Percentiles rank a stretch among this genome's conserved stretches.
Evolutionary conservation across 2,797 vertebrate species (phyloP).

Genomic region (Rhinophrynus dorsalis): DNA sequence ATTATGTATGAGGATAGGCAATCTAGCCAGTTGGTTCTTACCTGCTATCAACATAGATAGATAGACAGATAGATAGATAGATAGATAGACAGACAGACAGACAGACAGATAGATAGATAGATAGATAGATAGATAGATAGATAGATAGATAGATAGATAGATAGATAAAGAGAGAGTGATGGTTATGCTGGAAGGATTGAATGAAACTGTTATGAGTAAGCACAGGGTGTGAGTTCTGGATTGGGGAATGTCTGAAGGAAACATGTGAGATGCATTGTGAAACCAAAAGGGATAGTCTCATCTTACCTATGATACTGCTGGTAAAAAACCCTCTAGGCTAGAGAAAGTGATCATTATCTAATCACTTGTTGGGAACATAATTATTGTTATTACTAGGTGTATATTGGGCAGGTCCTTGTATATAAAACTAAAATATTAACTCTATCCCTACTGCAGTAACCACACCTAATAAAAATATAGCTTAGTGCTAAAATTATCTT

Average conservation of each 20-base stretch:
- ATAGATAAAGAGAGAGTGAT: not conserved
- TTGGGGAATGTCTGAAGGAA: not conserved
- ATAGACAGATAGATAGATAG: too few relatives aligned
- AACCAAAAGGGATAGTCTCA: not conserved
- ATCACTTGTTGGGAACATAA: not conserved
- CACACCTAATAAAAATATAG: not conserved
- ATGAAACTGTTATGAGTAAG: not conserved
- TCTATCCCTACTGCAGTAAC: too few relatives aligned
- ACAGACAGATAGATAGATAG: too few relatives aligned
- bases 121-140: too few relatives aligned
- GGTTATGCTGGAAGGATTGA: not conserved
- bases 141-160: too few relatives aligned
- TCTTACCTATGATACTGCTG: not conserved
- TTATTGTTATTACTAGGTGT: conserved; percentile 12
- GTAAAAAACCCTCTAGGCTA: not conserved
- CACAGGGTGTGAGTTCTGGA: not conserved
- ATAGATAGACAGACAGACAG: too few relatives aligned
- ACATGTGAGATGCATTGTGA: not conserved
- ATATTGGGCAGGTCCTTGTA: not conserved
- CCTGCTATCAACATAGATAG: too few relatives aligned
- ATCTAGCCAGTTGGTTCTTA: too few relatives aligned
- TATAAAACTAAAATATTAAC: not conserved
- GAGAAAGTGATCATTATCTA: conserved; percentile 30
- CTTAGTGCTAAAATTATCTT: not conserved
- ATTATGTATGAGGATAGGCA: too few relatives aligned